phyloP scores from a whole-genome alignment of 2,113 vertebrate genomes.

The Campylomormyrus tamandua region DNA sequence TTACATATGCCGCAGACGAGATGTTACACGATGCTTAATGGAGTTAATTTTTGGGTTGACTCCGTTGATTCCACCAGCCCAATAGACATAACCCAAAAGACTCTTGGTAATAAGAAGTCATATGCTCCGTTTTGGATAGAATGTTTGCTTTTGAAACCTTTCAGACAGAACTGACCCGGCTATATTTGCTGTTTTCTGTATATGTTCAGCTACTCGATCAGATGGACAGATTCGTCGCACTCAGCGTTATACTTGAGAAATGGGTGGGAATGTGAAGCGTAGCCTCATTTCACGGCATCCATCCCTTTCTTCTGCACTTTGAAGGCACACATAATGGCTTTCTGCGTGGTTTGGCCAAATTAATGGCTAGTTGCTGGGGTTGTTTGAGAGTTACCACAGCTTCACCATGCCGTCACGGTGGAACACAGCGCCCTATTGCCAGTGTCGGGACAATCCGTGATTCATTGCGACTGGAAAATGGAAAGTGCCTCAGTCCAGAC shows the following conservation, averaged over 20 bases:
- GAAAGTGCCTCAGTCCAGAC: not conserved
- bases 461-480: not conserved
- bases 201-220: not conserved
- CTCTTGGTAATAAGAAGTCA: not conserved
- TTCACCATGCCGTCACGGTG: not conserved
- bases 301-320: not conserved
- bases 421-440: not conserved
- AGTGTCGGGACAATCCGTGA: not conserved
- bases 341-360: constrained; percentile 10
- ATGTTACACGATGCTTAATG: not conserved
- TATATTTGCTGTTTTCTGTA: not conserved
- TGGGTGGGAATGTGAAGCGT: not conserved
- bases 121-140: not conserved
- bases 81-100: not conserved
- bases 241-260: not conserved
- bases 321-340: not conserved
- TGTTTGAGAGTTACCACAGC: not conserved
- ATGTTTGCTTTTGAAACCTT: not conserved
- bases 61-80: not conserved
- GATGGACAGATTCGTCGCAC: not conserved
- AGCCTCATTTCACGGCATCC: not conserved
- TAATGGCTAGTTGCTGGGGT: not conserved
- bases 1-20: not conserved
- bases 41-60: constrained; percentile 9
- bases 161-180: not conserved